phyloP scores from a whole-genome alignment of 37 sponge, comb jelly and placozoan species.

The Oopsacas minuta region DNA sequence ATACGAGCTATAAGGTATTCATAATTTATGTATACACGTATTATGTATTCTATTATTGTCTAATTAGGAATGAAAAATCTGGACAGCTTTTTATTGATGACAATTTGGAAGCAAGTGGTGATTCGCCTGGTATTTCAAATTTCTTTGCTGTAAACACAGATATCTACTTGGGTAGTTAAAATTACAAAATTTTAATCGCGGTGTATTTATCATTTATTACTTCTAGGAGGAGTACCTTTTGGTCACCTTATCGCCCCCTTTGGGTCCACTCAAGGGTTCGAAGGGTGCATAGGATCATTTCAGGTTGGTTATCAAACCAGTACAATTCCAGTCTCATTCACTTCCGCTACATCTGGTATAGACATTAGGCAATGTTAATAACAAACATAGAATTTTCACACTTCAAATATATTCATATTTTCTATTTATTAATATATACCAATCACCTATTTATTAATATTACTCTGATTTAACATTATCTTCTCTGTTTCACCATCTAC shows the following conservation, averaged over 20 bases:
- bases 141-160: slow-evolving; percentile 8
- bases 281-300: neutral
- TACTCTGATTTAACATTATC: no score
- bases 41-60: neutral
- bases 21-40: neutral
- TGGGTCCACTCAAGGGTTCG: neutral
- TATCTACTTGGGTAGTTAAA: neutral
- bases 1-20: neutral
- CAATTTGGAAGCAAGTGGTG: neutral
- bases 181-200: neutral
- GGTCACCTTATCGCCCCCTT: neutral
- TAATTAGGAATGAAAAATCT: neutral
- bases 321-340: slow-evolving; percentile 3
- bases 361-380: slow-evolving; percentile 8
- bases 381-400: neutral
- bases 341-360: neutral
- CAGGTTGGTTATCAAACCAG: neutral
- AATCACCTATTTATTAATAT: neutral
- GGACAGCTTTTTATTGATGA: neutral
- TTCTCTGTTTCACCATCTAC: no score
- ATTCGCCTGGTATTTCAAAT: neutral
- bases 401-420: neutral
- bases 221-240: neutral
- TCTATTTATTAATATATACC: neutral
- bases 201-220: neutral